Percentiles rank a stretch among this genome's conserved stretches.
Conservation (phyloP, 2,797 vertebrate genomes). For the Malacoraja senta region DNA sequence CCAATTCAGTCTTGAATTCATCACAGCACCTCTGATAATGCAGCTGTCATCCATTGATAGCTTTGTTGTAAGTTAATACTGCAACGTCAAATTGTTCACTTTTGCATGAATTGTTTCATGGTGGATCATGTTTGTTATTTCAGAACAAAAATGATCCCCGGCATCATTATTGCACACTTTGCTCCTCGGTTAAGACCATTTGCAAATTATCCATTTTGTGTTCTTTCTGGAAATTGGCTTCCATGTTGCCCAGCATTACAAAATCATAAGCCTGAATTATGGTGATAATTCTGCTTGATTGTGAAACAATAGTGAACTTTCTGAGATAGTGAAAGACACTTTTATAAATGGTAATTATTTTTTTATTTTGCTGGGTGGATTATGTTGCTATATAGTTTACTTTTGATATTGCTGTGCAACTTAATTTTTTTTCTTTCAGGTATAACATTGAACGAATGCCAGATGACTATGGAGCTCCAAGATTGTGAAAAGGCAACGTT, state of each 20-base stretch:
- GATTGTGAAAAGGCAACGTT: conserved; percentile 60
- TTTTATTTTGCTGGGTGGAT: neutral
- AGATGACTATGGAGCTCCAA: conserved; percentile 91
- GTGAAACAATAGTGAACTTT: neutral
- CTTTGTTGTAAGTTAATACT: neutral
- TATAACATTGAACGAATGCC: conserved; percentile 98
- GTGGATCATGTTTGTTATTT: neutral
- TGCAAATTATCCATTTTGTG: neutral
- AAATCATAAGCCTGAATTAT: no score
- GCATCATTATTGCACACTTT: neutral
- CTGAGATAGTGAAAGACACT: neutral
- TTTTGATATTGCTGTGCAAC: neutral
- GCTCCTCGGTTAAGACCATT: no score
- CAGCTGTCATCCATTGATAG: neutral
- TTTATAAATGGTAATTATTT: neutral
- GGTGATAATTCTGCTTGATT: neutral
- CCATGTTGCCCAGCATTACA: neutral
- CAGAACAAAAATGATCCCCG: neutral
- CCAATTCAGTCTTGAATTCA: neutral
- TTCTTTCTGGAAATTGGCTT: neutral
- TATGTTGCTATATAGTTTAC: neutral
- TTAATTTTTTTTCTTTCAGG: conserved; percentile 53
- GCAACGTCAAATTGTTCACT: no score
- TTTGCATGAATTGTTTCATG: neutral
- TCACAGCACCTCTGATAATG: neutral